Base-by-base conservation (phyloP, 1,140 invertebrate genomes). In the Calycopis cecrops region DNA sequence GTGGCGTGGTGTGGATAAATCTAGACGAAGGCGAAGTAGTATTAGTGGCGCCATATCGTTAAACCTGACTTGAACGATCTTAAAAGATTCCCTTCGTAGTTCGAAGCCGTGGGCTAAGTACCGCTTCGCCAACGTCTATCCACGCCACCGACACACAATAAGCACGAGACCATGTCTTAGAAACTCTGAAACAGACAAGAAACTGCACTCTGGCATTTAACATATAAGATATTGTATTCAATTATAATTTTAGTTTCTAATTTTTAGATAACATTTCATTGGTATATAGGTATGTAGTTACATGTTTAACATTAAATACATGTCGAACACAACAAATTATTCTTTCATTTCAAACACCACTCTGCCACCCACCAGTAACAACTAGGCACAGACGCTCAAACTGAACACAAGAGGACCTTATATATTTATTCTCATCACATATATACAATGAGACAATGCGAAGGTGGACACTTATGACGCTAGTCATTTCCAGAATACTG, bases 231-330 rank as follows among this genome's bases (percentile, higher is more conserved):
- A 63, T 61, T 81, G 72, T 79, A 77, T 76, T n/a, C 64, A 59
- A 55, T 69, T 69, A 65, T 75, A 65, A 67, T 73, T 76, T 71
- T 65, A 59, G 78, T 80, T 75, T 18, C 67, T 73, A 66, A 48
- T 68, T 72, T 63, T 73, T 79, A 72, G 68, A 61, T 62, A 70
- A 76, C 64, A 67, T 77, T 75, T 76, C 69, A 75, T 81, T 76
- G 76, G 67, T 73, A 75, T 69, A n/a, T 83, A 79, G 77, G 76
- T 78, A 76, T 79, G 79, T 82, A 81, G 79, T 76, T 78, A 82
- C 82, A 82, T 82, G 67, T 57, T 83, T 70, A 81, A 85, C 79
- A 84, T 85, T 86, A 86, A 86, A 82, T 81, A 86, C 83, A 84
- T 86, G 83, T 81, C 80, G 40, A 83, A 85, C 79, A 84, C 83